Evolutionary conservation across 1,140 invertebrate species (phyloP), one percentile per base, ranked within the genome.

Genomic region (Pogonomyrmex barbatus): DNA sequence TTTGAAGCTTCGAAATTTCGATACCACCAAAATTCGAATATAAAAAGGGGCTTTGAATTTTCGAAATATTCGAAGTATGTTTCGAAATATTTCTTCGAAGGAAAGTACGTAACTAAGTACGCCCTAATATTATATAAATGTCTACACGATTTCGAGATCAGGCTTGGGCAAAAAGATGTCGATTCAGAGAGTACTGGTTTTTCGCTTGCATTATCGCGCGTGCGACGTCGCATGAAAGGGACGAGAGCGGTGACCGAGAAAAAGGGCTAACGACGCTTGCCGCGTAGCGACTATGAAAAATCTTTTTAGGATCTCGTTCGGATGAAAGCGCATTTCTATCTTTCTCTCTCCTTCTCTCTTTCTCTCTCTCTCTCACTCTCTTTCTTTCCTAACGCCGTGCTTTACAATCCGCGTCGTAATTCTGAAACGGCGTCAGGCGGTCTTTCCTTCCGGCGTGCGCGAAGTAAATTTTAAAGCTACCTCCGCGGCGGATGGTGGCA

Each of bases 401-500:
- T 83, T 83, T 83, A 83, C 56, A 83, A 83, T 30, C 36, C 79
- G 54, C 79, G 79, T 50, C 79, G 68, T 83, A 83, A 83, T 83
- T 83, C 68, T 83, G 45, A 83, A 83, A 83, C 79, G 70, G 79
- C 79, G 70, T 83, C 79, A 24, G 68, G 17, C 63, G 50, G 42
- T 36, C 79, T 60, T 73, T 73, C 54, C 79, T 83, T 83, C 79
- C 79, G 79, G 79, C 56, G 54, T 83, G 54, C 79, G 68, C 68
- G 79, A 73, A 83, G 79, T 83, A 83, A 83, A 83, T 75, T 83
- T 83, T 83, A 83, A 83, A 83, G 56, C 79, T 68, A 83, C 45
- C 68, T 60, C 56, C 68, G 68, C 33, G 54, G 79, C 67, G 77
- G 77, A 73, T 71, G 79, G 54, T 45, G 65, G 45, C 42, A 60